Conservation (phyloP, 2,797 vertebrate genomes). For the Naso thynnoides region DNA sequence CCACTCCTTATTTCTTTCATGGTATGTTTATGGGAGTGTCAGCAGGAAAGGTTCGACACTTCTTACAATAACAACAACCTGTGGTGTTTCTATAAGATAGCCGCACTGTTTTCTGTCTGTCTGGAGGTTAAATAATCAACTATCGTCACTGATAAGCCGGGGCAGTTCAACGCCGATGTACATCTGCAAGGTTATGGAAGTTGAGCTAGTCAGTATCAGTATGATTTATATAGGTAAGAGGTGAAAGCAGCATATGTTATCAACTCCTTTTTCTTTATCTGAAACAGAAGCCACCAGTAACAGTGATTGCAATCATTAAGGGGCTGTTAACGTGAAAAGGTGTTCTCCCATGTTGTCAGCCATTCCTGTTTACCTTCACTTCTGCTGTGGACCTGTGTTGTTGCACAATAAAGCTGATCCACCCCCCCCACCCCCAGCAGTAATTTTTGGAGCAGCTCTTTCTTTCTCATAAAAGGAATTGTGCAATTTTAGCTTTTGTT, state of each 20-base stretch:
- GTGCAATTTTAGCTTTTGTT: not conserved
- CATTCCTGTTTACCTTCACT: not conserved
- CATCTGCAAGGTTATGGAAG: not conserved
- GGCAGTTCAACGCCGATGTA: not conserved
- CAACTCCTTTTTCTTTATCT: not conserved
- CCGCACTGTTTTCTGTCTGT: not conserved
- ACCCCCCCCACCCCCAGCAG: too few relatives aligned
- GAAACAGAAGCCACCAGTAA: not conserved
- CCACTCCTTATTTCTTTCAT: not conserved
- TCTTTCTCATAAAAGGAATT: not conserved
- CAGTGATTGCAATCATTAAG: not conserved
- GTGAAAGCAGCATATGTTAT: not conserved
- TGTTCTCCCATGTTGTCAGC: not conserved
- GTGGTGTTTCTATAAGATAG: too few relatives aligned
- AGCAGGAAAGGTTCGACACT: constrained; percentile 7
- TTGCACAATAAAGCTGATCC: not conserved
- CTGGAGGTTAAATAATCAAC: constrained; percentile 47
- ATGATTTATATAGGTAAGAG: not conserved
- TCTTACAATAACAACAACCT: not conserved
- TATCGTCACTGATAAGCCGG: constrained; percentile 55
- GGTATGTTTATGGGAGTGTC: not conserved
- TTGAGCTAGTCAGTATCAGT: not conserved
- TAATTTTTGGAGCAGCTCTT: not conserved
- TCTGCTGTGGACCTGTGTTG: not conserved
- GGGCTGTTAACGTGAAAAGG: not conserved